phyloP scores from a whole-genome alignment of 1,140 invertebrate genomes.

The Atopsyche davidsoni region DNA sequence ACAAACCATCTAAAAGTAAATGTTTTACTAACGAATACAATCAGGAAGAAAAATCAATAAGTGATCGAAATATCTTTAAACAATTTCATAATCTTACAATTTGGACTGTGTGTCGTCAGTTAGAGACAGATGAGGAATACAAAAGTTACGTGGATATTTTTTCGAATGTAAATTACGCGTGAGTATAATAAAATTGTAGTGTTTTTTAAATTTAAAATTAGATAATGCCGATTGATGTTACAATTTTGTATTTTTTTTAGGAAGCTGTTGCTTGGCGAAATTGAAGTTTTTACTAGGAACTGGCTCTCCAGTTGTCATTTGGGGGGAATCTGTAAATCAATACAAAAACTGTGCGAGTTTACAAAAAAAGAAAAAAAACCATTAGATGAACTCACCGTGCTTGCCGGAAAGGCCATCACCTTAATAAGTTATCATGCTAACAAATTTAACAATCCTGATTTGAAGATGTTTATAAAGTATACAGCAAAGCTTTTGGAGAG shows the following conservation, averaged over 20 bases:
- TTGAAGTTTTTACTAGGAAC: constrained; percentile 10
- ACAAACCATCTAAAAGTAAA: constrained; percentile 4
- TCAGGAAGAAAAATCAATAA: constrained; percentile 1
- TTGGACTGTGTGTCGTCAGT: constrained; percentile 12
- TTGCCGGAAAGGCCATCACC: constrained; percentile 19
- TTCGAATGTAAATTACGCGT: constrained; percentile 21
- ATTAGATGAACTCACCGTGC: constrained; percentile 6
- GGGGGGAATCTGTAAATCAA: constrained; percentile 20
- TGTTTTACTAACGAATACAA: not conserved
- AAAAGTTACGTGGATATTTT: constrained; percentile 10
- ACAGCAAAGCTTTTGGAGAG: constrained; percentile 13
- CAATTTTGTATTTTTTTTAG: constrained; percentile 19
- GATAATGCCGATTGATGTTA: not conserved
- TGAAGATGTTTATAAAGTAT: constrained; percentile 13
- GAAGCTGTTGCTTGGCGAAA: constrained; percentile 15
- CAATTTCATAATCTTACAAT: constrained; percentile 10
- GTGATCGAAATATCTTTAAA: not conserved
- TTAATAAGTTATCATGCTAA: constrained; percentile 9
- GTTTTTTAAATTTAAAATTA: not conserved
- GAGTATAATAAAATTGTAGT: constrained; percentile 5
- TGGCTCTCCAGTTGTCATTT: constrained; percentile 23
- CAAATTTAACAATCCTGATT: constrained; percentile 15
- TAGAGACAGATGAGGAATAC: constrained; percentile 8
- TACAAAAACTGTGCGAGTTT: constrained; percentile 13
- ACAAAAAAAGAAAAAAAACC: not conserved